phyloP scores from a whole-genome alignment of 2,113 vertebrate genomes.

The Mirza zaza region DNA sequence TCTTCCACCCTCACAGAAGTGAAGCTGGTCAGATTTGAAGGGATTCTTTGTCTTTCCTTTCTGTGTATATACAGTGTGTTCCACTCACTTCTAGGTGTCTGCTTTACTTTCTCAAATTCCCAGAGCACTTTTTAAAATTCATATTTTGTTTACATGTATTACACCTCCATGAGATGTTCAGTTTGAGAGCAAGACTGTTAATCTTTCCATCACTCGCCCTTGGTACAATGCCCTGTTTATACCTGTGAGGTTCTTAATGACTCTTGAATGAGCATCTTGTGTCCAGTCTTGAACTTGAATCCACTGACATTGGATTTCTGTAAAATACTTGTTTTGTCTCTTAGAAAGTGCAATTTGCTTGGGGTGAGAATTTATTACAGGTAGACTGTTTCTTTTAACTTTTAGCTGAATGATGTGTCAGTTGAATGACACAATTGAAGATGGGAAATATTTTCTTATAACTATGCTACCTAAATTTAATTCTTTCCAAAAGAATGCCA shows the following conservation, averaged over 20 bases:
- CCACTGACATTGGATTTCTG: background rate
- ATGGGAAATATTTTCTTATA: slow-evolving; percentile 35
- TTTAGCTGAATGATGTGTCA: background rate
- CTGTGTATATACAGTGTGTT: background rate
- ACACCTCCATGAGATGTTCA: background rate
- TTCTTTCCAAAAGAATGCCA: background rate
- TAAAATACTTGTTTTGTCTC: slow-evolving; percentile 4
- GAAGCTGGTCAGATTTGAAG: background rate
- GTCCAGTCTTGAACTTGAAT: background rate
- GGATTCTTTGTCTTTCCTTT: background rate
- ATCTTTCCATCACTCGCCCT: background rate
- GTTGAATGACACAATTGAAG: background rate
- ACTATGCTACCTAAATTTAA: background rate
- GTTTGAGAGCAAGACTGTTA: background rate
- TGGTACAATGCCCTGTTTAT: background rate
- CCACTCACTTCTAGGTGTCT: background rate
- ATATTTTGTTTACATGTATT: background rate
- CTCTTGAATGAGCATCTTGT: background rate
- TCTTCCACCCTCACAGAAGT: background rate
- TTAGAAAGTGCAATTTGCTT: background rate
- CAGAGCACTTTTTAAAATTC: background rate
- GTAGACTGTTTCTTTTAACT: background rate
- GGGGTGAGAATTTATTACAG: background rate
- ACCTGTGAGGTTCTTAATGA: background rate
- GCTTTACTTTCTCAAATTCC: slow-evolving; percentile 28